Evolutionary conservation across 2,797 vertebrate species (phyloP).

Genomic region (Jordanella pulchra): DNA sequence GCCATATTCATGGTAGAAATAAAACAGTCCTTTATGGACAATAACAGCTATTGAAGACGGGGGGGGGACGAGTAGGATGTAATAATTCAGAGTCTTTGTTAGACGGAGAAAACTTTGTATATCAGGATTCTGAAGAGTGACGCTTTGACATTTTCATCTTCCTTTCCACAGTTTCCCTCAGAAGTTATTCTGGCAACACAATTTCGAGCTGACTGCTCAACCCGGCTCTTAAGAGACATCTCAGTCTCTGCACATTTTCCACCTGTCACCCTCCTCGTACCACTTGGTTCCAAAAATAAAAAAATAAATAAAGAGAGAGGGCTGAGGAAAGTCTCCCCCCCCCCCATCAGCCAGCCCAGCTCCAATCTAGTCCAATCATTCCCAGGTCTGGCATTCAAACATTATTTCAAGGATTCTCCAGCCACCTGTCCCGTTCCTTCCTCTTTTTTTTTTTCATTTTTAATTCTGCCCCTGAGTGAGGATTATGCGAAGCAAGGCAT

Average conservation of each 20-base stretch:
- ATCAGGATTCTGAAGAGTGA: conserved; percentile 65
- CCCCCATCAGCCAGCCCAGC: conserved; percentile 63
- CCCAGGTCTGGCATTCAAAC: conserved; percentile 75
- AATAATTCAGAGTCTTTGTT: conserved; percentile 50
- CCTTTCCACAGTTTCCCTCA: conserved; percentile 54
- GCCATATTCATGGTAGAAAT: conserved; percentile 35
- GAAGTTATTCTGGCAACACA: conserved; percentile 71
- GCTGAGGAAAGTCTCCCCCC: conserved; percentile 37
- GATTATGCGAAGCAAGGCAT: conserved; percentile 87
- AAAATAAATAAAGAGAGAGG: neutral
- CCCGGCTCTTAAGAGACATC: conserved; percentile 65
- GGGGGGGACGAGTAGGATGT: conserved; percentile 30
- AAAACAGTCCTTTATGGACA: conserved; percentile 29
- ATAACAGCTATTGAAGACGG: conserved; percentile 25
- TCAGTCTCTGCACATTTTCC: conserved; percentile 66
- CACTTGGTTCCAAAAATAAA: conserved; percentile 69
- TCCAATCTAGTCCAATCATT: conserved; percentile 82
- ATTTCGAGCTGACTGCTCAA: conserved; percentile 66
- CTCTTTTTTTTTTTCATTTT: conserved; percentile 77
- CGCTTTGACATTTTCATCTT: conserved; percentile 75
- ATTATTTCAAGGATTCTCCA: conserved; percentile 84
- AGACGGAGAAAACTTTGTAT: conserved; percentile 60
- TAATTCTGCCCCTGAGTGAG: conserved; percentile 86
- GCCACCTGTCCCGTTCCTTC: conserved; percentile 81
- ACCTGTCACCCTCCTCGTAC: conserved; percentile 72